Evolutionary conservation across 2,797 vertebrate genomes (phyloP), one percentile per base, ranked within the genome.

Genomic region (Ceyx erithaca): DNA sequence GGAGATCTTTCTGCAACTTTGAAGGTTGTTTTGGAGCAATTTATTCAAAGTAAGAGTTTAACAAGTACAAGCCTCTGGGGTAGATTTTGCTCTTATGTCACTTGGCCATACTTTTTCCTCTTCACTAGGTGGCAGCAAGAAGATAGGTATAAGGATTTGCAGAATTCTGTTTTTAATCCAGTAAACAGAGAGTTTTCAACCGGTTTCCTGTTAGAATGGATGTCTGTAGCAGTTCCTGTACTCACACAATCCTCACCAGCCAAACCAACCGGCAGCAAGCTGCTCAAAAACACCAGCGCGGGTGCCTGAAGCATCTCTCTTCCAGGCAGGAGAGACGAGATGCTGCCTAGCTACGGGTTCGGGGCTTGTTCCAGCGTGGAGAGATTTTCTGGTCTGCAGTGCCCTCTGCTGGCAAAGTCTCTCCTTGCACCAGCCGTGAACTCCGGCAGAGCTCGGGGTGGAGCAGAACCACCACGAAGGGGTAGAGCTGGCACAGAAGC

Each of bases 91-190:
- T 87, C 55, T 70, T 51, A 6, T 10, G 30, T 45, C 66, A 45
- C 62, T 76, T 57, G 9, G 75, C 31, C 41, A 21, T 59, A 19
- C 41, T 64, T 79, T 57, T 26, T 4, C 57, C 40, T 72, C 30
- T 84, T 94, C 96, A 51, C 88, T 89, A 96, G 97, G 75, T 96
- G 96, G 96, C 91, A 96, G 95, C 87, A 95, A 89, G 76, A 85
- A 92, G 72, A 89, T 26, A 68, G 43, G 8, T 70, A 82, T 59
- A 23, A 43, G 10, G n/a, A 37, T 59, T 45, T 13, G 16, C 21
- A 40, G 45, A 12, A 10, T 22, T 40, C 37, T 16, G 54, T 20
- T 59, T 54, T 31, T 10, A 30, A 43, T 48, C 8, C 6, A 10
- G 7, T 6, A 23, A 55, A 55, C 40, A 10, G 48, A 72, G 37